Conservation (phyloP, 2,113 vertebrate genomes). For the Ammodytes dubius region DNA sequence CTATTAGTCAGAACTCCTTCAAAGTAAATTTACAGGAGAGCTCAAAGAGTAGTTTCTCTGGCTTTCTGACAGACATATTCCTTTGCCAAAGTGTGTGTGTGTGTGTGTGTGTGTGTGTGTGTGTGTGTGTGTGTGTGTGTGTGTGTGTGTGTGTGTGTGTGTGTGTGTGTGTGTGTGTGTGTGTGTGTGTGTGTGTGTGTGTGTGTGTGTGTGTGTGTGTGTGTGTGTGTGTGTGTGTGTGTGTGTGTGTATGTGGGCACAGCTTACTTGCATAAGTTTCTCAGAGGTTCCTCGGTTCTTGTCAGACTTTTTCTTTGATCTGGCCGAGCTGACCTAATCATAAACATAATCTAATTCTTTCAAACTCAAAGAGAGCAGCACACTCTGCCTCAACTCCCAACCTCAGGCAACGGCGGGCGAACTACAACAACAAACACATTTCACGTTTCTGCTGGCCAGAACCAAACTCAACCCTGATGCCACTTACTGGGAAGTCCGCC, state of each 20-base stretch:
- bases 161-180: neutral
- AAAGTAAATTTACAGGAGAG: conserved; percentile 74
- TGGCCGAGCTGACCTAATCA: conserved; percentile 64
- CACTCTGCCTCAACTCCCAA: conserved; percentile 60
- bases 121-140: conserved; percentile 6
- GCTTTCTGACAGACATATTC: conserved; percentile 54
- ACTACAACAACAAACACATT: conserved; percentile 35
- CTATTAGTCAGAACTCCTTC: conserved; percentile 68
- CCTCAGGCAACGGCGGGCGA: conserved; percentile 42
- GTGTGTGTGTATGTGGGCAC: neutral
- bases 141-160: conserved; percentile 12
- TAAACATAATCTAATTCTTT: conserved; percentile 66
- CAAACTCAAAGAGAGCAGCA: conserved; percentile 63
- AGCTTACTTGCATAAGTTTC: conserved; percentile 55
- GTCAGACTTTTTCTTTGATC: conserved; percentile 77
- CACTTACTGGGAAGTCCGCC: conserved; percentile 12
- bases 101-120: neutral
- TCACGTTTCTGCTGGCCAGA: conserved; percentile 33
- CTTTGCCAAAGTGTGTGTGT: conserved; percentile 54
- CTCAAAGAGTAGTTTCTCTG: conserved; percentile 71
- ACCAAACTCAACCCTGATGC: conserved; percentile 8
- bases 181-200: too few species aligned
- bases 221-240: conserved; percentile 11
- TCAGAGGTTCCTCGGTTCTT: conserved; percentile 65
- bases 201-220: neutral